Conservation (phyloP, 2,888 invertebrate genomes). For the Girardia tigrina region DNA sequence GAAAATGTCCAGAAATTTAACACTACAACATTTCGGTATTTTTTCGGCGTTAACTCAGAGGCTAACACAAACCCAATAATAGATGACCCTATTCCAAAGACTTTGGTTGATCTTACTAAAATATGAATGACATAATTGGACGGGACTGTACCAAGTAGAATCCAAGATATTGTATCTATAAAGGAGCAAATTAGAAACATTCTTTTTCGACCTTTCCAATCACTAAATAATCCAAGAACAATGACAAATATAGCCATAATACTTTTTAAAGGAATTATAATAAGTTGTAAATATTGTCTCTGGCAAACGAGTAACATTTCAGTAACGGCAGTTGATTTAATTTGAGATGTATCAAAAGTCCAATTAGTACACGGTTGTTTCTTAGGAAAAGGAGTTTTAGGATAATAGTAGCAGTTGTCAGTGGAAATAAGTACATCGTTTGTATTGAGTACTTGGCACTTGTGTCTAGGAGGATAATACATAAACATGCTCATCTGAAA, state of each 20-base stretch:
- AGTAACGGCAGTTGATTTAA: neutral
- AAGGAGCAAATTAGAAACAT: neutral
- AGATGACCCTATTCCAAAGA: neutral
- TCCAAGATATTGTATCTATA: neutral
- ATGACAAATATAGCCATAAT: neutral
- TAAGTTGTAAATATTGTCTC: neutral
- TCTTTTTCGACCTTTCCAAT: neutral
- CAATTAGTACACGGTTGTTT: neutral
- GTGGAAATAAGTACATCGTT: neutral
- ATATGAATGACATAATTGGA: neutral
- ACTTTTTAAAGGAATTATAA: neutral
- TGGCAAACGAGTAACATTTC: neutral
- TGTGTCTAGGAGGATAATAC: neutral
- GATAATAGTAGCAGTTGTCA: neutral
- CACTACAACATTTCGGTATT: neutral
- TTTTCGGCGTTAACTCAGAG: neutral
- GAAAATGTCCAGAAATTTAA: neutral
- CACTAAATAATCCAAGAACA: neutral
- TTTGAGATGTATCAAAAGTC: neutral
- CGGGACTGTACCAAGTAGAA: neutral
- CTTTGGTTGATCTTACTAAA: neutral
- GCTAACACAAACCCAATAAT: conserved; percentile 1
- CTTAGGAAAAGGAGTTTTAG: neutral
- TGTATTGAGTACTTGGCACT: neutral
- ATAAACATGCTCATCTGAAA: neutral